Conservation (phyloP, 2,888 invertebrate species). For the Netelia melanura region DNA sequence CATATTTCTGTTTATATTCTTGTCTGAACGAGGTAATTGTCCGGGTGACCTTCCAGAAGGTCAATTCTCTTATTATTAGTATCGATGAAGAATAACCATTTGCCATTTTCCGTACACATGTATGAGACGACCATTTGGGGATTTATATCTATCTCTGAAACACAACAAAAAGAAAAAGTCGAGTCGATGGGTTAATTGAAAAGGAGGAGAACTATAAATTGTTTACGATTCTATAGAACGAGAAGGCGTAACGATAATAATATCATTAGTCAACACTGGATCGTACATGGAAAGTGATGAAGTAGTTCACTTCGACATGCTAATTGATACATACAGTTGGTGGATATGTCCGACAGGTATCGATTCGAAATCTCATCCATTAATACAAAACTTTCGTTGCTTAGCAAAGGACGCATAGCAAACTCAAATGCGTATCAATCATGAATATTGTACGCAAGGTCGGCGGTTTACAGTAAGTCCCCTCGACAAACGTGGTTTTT, state of each 20-base stretch:
- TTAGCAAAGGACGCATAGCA: slow-evolving; percentile 52
- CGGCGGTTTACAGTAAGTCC: slow-evolving; percentile 20
- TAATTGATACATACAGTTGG: slow-evolving; percentile 4
- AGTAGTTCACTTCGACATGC: background rate
- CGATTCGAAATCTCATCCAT: slow-evolving; percentile 37
- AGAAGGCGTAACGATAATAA: background rate
- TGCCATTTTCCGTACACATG: too few species aligned
- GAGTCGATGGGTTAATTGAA: background rate
- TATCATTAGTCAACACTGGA: background rate
- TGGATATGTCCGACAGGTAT: background rate
- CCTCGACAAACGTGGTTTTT: background rate
- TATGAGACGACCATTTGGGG: too few species aligned
- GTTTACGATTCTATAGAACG: background rate
- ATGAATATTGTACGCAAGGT: slow-evolving; percentile 24
- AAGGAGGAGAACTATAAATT: background rate
- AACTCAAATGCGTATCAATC: slow-evolving; percentile 42
- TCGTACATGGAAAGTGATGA: background rate
- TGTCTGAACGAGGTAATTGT: too few species aligned
- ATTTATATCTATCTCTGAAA: background rate
- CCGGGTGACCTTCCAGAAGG: too few species aligned
- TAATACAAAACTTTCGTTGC: slow-evolving; percentile 54
- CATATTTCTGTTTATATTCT: too few species aligned
- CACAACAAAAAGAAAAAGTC: background rate
- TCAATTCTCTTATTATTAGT: too few species aligned
- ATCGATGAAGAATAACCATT: too few species aligned